Percentiles rank a stretch among this genome's conserved stretches.
Conservation (phyloP, 2,113 vertebrate genomes). For the Aphyosemion australe region DNA sequence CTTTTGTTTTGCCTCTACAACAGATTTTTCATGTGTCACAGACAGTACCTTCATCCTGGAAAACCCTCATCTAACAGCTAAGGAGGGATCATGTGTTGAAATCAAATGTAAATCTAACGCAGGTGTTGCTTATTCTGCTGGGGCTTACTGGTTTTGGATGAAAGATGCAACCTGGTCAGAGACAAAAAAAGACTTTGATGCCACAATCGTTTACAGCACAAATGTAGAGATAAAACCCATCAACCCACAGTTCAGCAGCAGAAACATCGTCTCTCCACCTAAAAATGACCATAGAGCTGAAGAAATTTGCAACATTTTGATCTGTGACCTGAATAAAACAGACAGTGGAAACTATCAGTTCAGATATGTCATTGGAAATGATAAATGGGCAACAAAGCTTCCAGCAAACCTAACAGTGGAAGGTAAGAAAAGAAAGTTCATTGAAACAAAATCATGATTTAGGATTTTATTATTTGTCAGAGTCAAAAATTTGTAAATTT, state of each 20-base stretch:
- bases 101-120: conserved; percentile 6
- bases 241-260: conserved; percentile 21
- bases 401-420: conserved; percentile 22
- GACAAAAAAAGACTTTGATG: rapidly evolving
- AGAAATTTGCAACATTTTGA: conserved; percentile 13
- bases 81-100: conserved; percentile 66
- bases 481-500: no score
- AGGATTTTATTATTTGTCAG: no score
- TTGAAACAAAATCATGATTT: no score
- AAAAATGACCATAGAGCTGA: rapidly evolving
- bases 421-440: conserved; percentile 40
- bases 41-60: not conserved
- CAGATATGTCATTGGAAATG: rapidly evolving
- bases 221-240: rapidly evolving
- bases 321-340: conserved; percentile 42
- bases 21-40: not conserved
- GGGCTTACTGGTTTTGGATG: conserved; percentile 58
- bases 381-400: rapidly evolving
- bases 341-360: conserved; percentile 67
- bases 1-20: conserved; percentile 1
- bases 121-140: rapidly evolving
- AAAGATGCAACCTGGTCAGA: conserved; percentile 16
- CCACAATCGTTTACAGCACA: conserved; percentile 50
- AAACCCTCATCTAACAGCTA: rapidly evolving
- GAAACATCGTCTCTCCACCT: conserved; percentile 4